Conservation (phyloP, 2,888 invertebrate species). For the Parnassius apollo region DNA sequence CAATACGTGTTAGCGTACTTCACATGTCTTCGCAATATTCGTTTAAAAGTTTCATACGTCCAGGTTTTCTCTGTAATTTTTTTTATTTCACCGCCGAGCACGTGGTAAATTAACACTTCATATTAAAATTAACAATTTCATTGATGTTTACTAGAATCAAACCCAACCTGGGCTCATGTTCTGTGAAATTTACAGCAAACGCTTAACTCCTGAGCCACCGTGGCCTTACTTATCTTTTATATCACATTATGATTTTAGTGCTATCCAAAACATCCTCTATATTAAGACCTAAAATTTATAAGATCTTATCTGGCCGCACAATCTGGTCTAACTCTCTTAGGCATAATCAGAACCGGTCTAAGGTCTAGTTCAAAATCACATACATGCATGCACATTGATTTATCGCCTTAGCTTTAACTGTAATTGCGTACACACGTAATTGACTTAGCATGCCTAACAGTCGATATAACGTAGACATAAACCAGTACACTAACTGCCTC, state of each 20-base stretch:
- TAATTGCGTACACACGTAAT: constrained; percentile 27
- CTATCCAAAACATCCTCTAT: background rate
- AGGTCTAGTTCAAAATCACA: constrained; percentile 25
- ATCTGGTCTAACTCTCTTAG: constrained; percentile 11
- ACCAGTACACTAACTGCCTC: constrained; percentile 7
- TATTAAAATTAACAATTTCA: no score
- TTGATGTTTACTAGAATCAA: no score
- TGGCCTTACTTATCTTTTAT: background rate
- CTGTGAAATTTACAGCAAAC: no score
- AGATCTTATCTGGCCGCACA: constrained; percentile 7
- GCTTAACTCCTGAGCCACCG: no score
- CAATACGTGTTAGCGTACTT: no score
- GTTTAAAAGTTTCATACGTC: background rate
- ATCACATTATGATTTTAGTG: background rate
- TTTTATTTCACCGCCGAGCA: no score
- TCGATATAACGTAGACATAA: constrained; percentile 32
- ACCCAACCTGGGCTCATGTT: no score
- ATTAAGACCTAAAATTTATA: constrained; percentile 7
- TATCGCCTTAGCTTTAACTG: constrained; percentile 26
- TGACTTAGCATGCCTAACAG: constrained; percentile 26
- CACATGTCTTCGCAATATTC: background rate
- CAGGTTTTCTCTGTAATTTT: background rate
- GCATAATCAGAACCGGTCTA: constrained; percentile 21
- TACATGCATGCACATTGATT: constrained; percentile 20
- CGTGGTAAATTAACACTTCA: no score